A percentile compares a stretch with the other conserved stretches of the same genome.
Evolutionary conservation across 2,797 vertebrate species (phyloP).

Genomic region (Halcyon badia): DNA sequence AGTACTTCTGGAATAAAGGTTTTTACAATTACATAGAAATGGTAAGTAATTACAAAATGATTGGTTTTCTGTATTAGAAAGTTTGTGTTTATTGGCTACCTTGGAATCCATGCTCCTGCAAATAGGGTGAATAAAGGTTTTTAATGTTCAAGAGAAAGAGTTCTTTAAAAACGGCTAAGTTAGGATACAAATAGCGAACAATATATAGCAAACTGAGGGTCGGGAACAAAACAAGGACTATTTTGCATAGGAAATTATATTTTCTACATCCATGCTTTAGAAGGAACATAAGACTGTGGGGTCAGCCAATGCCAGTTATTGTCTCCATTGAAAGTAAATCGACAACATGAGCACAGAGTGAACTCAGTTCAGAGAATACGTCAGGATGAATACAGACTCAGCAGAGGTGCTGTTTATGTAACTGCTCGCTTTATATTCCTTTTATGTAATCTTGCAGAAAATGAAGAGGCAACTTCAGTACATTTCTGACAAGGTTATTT

Average conservation of each 20-base stretch:
- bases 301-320: not conserved
- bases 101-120: not conserved
- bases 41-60: constrained; percentile 31
- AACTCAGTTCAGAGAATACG: accelerated
- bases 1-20: not conserved
- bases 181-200: not conserved
- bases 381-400: not conserved
- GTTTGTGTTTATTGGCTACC: not conserved
- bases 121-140: not conserved
- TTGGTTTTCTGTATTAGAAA: not conserved
- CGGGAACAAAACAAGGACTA: not conserved
- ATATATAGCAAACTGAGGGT: not conserved
- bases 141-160: not conserved
- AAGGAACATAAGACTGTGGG: not conserved
- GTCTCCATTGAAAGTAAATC: not conserved
- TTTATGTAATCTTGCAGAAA: not conserved
- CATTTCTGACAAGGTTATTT: not conserved
- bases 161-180: not conserved
- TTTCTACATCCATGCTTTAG: not conserved
- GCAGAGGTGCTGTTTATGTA: not conserved
- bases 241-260: not conserved
- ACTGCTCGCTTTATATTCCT: not conserved
- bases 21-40: not conserved
- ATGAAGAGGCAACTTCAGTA: not conserved
- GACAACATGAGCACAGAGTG: not conserved